Percentiles rank a stretch among this genome's conserved stretches.
Evolutionary conservation across 2,888 invertebrate species (phyloP).

Genomic region (Gerosis bhagava): DNA sequence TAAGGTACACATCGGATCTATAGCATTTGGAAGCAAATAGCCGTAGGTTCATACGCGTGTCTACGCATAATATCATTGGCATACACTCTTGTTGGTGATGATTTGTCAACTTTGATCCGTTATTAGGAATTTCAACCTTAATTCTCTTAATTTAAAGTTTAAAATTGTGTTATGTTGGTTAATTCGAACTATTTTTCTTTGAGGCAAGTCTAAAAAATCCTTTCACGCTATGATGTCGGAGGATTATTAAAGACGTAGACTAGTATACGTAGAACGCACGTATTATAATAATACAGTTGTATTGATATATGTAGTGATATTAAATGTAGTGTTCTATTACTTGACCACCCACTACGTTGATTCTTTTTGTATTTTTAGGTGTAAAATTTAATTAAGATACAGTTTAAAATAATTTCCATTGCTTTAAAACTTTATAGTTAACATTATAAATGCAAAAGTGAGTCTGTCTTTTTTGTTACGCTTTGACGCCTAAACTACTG

Average conservation of each 20-base stretch:
- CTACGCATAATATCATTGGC: slow-evolving; percentile 76
- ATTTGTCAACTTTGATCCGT: slow-evolving; percentile 65
- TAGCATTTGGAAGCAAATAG: slow-evolving; percentile 33
- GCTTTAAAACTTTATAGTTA: no score
- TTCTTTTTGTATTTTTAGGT: slow-evolving; percentile 2
- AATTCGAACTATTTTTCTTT: slow-evolving; percentile 51
- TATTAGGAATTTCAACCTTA: slow-evolving; percentile 40
- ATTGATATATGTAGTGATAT: slow-evolving; percentile 19
- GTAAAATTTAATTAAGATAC: background rate
- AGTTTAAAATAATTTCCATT: background rate
- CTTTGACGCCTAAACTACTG: no score
- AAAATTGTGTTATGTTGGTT: background rate
- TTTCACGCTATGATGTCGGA: slow-evolving; percentile 54
- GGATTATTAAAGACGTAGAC: slow-evolving; percentile 22
- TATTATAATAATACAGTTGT: slow-evolving; percentile 13
- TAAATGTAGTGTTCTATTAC: slow-evolving; percentile 1
- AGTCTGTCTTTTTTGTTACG: no score
- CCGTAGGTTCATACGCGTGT: slow-evolving; percentile 55
- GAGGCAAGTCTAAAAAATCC: slow-evolving; percentile 53
- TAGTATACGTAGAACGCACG: slow-evolving; percentile 4
- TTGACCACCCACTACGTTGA: slow-evolving; percentile 17
- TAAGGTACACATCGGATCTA: slow-evolving; percentile 43
- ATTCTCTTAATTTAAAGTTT: slow-evolving; percentile 25
- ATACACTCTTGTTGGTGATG: slow-evolving; percentile 67
- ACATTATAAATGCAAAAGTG: no score